Evolutionary conservation across 2,113 vertebrate species (phyloP).

Genomic region (Ptilonorhynchus violaceus): DNA sequence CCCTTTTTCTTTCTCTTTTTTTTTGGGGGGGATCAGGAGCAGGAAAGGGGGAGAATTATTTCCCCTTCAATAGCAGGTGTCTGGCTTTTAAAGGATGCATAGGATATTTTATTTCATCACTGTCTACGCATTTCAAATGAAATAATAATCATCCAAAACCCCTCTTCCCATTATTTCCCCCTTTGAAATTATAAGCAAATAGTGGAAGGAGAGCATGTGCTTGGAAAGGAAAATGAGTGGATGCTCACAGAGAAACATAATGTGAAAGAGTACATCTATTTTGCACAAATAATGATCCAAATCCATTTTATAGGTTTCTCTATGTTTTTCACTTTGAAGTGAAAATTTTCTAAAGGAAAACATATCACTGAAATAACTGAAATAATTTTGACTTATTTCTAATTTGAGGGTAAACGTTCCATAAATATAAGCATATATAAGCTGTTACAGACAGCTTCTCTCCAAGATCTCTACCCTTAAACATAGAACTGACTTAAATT

Average conservation of each 20-base stretch:
- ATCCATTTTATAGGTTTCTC: background rate
- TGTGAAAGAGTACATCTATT: background rate
- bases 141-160: background rate
- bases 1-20: background rate
- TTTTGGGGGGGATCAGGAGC: background rate
- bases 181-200: background rate
- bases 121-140: background rate
- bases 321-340: background rate
- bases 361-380: accelerated
- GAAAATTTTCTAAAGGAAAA: background rate
- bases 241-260: background rate
- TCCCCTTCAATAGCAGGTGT: background rate
- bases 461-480: background rate
- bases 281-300: background rate
- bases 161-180: background rate
- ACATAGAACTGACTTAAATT: background rate
- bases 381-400: background rate
- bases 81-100: background rate
- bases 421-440: background rate
- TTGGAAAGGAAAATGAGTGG: background rate
- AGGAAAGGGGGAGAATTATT: background rate
- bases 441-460: background rate
- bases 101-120: slow-evolving; percentile 8
- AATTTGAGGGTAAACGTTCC: background rate
- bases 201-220: background rate